Evolutionary conservation across 2,113 vertebrate genomes (phyloP).

Genomic region (Notiomystis cincta): DNA sequence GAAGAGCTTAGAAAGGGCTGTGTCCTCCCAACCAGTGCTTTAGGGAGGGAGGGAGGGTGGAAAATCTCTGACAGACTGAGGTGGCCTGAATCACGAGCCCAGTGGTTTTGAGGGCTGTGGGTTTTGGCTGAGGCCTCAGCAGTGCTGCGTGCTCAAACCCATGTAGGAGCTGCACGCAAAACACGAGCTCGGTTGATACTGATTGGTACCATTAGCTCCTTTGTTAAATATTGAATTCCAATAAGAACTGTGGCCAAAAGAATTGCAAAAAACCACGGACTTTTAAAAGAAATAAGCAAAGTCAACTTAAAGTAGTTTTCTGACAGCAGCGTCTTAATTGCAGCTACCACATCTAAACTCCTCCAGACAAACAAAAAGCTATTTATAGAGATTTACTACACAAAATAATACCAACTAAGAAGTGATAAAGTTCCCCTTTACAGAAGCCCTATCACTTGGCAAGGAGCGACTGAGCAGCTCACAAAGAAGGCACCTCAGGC

Average conservation of each 20-base stretch:
- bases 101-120: not conserved
- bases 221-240: not conserved
- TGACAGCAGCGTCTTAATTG: not conserved
- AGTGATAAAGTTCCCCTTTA: not conserved
- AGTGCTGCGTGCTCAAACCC: not conserved
- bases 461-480: not conserved
- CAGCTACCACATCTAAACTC: not conserved
- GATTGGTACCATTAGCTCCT: not conserved
- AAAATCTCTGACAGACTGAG: not conserved
- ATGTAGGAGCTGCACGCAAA: not conserved
- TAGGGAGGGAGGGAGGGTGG: not conserved
- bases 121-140: not conserved
- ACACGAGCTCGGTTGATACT: accelerated
- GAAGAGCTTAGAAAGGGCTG: accelerated
- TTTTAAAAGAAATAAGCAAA: not conserved
- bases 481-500: not conserved
- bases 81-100: not conserved
- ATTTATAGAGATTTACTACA: not conserved
- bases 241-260: not conserved
- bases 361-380: not conserved
- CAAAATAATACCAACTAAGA: not conserved
- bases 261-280: not conserved
- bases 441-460: not conserved
- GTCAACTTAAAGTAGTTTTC: not conserved
- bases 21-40: accelerated